phyloP scores from a whole-genome alignment of 2,113 vertebrate genomes.

The Mormyrus lacerda region DNA sequence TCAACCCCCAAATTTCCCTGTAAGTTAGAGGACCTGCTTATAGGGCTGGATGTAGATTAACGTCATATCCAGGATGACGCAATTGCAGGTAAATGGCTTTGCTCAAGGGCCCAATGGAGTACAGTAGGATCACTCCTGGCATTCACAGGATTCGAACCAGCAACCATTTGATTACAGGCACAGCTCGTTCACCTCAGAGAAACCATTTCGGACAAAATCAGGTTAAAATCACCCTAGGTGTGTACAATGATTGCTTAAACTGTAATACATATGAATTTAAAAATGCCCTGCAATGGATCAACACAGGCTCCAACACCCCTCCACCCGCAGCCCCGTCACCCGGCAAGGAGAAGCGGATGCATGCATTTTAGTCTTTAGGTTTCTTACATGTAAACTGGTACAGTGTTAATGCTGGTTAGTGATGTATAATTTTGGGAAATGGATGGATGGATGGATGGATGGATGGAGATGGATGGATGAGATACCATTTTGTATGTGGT shows the following conservation, averaged over 20 bases:
- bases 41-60: no score
- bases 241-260: neutral
- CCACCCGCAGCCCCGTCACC: neutral
- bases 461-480: neutral
- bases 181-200: no score
- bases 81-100: no score
- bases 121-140: no score
- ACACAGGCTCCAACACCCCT: neutral
- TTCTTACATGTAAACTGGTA: neutral
- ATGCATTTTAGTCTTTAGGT: neutral
- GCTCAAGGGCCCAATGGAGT: no score
- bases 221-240: no score
- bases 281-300: neutral
- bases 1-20: no score
- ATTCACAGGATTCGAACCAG: no score
- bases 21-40: no score
- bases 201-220: neutral
- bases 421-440: neutral
- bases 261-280: neutral
- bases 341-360: neutral
- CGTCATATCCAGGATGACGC: no score
- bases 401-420: neutral
- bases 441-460: neutral
- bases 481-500: neutral
- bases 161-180: no score